Evolutionary conservation across 37 sponge, comb jelly and placozoan species (phyloP).

Genomic region (Diacarnus erythraeanus): DNA sequence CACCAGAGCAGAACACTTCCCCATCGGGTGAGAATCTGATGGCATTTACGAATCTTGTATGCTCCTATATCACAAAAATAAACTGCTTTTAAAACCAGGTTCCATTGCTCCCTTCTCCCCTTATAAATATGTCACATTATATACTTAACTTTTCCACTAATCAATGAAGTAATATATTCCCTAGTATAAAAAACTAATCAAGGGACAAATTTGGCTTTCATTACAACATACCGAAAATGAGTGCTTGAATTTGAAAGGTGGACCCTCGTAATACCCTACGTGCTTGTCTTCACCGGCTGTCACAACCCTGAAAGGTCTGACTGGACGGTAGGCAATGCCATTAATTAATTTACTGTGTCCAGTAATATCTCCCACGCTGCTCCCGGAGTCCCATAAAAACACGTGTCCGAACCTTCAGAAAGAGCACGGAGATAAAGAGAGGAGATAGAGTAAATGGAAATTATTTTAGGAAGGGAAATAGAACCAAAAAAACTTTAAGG

Average conservation of each 20-base stretch:
- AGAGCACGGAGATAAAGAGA: too few species aligned
- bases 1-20: constrained; percentile 76
- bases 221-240: constrained; percentile 24
- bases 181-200: background rate
- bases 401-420: constrained; percentile 86
- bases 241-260: constrained; percentile 88
- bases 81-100: too few species aligned
- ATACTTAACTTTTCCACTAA: too few species aligned
- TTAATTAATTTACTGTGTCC: constrained; percentile 88
- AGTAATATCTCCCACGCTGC: constrained; percentile 80
- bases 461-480: too few species aligned
- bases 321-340: constrained; percentile 77
- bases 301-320: constrained; percentile 86
- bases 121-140: too few species aligned
- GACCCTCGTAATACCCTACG: constrained; percentile 78
- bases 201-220: background rate
- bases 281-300: constrained; percentile 88
- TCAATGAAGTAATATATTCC: background rate
- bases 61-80: constrained; percentile 30
- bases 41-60: constrained; percentile 81
- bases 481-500: background rate
- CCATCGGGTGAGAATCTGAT: constrained; percentile 91
- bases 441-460: background rate
- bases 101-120: too few species aligned
- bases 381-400: constrained; percentile 97